Evolutionary conservation across 2,113 vertebrate genomes (phyloP), one percentile per base, ranked within the genome.

Genomic region (Myotis lucifugus): DNA sequence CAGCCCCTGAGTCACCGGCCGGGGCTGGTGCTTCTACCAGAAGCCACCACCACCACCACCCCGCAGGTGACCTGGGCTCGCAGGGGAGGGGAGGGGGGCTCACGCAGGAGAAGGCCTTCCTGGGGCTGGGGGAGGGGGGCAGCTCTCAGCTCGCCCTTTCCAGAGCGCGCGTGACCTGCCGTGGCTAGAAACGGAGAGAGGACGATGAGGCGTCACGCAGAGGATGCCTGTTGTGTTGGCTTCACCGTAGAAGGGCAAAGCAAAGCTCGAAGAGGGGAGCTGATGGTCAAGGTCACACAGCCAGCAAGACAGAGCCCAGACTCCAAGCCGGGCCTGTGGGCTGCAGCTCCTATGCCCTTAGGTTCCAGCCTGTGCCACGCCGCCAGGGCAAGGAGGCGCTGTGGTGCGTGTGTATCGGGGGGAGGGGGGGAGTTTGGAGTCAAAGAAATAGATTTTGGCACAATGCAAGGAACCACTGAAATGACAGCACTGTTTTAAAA

Each of bases 401-500:
- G 70, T 23, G 46, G 48, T 23, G 34, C 5, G 10, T 42, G 27
- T 13, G n/a, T 40, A 14, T 52, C 25, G 27, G 73, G 46, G 72
- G 72, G 42, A 2, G 42, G 17, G 27, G 17, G 46, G 3, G 84
- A 56, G 52, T 46, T 42, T 34, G 23, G 42, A 94, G 59, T 81
- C 50, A 70, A 19, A 13, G 67, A 81, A 81, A 85, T 37, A 40
- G 25, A 90, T 86, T 89, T 46, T 32, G 61, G 48, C 50, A 90
- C 19, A 37, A 59, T n/a, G 61, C 32, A n/a, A 82, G 61, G 17
- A 88, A 90, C 11, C 85, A 95, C 7, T 56, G 42, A 54, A 61
- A 59, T 52, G 86, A 78, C 37, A 72, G 29, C 46, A n/a, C 64
- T 52, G 42, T 34, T 67, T 81, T 59, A 67, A 85, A 88, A 85